Conservation (phyloP, 2,888 invertebrate species). For the Alcis repandata region DNA sequence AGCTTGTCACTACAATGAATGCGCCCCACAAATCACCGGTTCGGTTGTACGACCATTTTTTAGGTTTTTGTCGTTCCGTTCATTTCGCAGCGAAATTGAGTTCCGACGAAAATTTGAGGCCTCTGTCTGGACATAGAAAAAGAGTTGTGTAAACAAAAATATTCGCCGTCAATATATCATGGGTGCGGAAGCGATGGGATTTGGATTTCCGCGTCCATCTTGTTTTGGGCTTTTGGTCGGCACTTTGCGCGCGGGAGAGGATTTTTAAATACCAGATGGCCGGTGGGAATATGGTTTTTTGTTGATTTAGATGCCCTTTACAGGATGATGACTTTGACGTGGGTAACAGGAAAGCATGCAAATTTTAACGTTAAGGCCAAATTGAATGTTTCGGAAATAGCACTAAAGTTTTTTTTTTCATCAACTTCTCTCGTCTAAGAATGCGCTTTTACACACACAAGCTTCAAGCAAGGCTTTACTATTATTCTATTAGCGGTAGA, state of each 20-base stretch:
- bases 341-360: constrained; percentile 24
- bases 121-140: constrained; percentile 57
- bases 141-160: constrained; percentile 64
- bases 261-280: constrained; percentile 27
- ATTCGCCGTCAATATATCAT: constrained; percentile 55
- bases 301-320: constrained; percentile 29
- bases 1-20: constrained; percentile 84
- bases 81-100: constrained; percentile 81
- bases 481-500: constrained; percentile 27
- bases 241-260: constrained; percentile 16
- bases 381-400: neutral
- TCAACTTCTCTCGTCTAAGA: neutral
- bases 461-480: neutral
- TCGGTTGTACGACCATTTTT: constrained; percentile 71
- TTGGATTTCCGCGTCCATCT: constrained; percentile 48
- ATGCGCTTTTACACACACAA: neutral
- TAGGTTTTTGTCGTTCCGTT: constrained; percentile 69
- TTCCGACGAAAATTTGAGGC: constrained; percentile 71
- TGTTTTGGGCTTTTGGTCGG: constrained; percentile 33
- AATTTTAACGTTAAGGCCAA: neutral
- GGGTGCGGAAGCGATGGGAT: constrained; percentile 50
- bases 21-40: constrained; percentile 82
- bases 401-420: neutral
- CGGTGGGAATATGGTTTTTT: constrained; percentile 15
- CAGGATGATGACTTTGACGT: constrained; percentile 16